These are phyloP conservation scores for Hemicrepidius hirtus DNA, from an alignment of 2,888 invertebrate genomes.

Conservation along the genomic window DNA sequence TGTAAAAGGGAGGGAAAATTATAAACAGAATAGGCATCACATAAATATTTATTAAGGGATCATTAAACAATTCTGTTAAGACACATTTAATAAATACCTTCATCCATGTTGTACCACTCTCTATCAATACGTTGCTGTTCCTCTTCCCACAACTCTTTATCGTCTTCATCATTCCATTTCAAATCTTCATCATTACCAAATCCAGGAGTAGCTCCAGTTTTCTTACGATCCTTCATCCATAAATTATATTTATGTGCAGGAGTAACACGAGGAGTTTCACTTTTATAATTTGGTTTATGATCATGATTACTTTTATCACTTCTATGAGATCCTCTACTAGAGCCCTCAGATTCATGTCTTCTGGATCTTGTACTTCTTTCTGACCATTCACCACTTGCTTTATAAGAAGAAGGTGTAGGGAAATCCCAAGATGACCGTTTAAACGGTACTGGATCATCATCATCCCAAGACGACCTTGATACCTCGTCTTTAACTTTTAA, in stretches of 20 bases:
- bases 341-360: conserved; percentile 66
- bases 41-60: too few relatives aligned
- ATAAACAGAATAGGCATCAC: too few relatives aligned
- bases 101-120: conserved; percentile 98
- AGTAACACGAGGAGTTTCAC: conserved; percentile 87
- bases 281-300: conserved; percentile 67
- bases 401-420: conserved; percentile 85
- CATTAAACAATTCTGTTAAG: too few relatives aligned
- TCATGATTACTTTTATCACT: conserved; percentile 51
- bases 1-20: too few relatives aligned
- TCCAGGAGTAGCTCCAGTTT: conserved; percentile 79
- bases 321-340: conserved; percentile 71
- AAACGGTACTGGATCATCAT: conserved; percentile 75
- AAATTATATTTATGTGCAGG: conserved; percentile 90
- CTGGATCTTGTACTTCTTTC: conserved; percentile 63
- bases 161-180: conserved; percentile 80
- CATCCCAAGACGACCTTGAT: conserved; percentile 85
- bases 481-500: conserved; percentile 78
- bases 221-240: conserved; percentile 83
- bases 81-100: conserved; percentile 73
- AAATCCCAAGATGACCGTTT: conserved; percentile 93
- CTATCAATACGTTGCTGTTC: conserved; percentile 93
- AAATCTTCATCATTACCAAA: conserved; percentile 74
- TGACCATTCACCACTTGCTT: conserved; percentile 66
- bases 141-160: conserved; percentile 90